Evolutionary conservation across 2,113 vertebrate genomes (phyloP).

Genomic region (Rhea pennata): DNA sequence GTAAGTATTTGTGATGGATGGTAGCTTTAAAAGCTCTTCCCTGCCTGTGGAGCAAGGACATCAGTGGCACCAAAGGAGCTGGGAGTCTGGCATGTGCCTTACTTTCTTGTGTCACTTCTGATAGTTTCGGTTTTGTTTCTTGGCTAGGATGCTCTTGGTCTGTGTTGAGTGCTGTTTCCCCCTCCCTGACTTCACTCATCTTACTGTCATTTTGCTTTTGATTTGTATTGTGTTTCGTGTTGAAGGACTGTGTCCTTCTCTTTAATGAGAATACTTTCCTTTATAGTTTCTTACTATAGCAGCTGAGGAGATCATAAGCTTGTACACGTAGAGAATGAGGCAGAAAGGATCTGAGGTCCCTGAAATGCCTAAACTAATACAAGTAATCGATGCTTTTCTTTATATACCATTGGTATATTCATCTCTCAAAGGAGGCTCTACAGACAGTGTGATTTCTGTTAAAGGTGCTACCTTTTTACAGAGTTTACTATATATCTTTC

Average conservation of each 20-base stretch:
- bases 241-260: neutral
- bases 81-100: neutral
- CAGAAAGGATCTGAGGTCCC: neutral
- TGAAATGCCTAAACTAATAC: neutral
- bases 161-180: neutral
- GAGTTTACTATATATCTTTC: neutral
- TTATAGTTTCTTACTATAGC: fast-evolving
- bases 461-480: neutral
- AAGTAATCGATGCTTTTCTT: neutral
- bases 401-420: neutral
- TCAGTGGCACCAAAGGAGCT: neutral
- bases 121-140: neutral
- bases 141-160: neutral
- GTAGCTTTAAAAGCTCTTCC: neutral
- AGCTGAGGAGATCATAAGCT: neutral
- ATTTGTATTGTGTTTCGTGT: neutral
- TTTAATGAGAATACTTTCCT: neutral
- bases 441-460: neutral
- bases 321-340: neutral
- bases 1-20: neutral
- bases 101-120: neutral
- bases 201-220: neutral
- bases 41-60: neutral
- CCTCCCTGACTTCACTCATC: neutral
- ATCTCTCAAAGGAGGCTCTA: neutral